These are phyloP conservation scores for Tympanuchus pallidicinctus DNA, from an alignment of 2,113 vertebrate genomes.

Conservation along the genomic window DNA sequence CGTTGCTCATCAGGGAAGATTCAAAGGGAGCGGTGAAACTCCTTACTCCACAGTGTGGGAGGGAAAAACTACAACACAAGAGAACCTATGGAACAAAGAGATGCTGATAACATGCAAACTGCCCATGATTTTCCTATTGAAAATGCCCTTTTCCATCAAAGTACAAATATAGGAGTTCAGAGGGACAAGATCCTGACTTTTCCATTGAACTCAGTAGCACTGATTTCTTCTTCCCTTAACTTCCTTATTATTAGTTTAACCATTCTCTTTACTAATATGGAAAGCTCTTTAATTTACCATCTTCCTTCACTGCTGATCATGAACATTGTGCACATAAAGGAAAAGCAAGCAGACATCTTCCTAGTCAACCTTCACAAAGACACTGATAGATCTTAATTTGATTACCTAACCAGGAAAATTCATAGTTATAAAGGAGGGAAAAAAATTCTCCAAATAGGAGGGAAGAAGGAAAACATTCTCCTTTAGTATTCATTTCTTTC, in stretches of 20 bases:
- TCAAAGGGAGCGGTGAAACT: background rate
- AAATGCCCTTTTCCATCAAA: background rate
- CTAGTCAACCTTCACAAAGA: background rate
- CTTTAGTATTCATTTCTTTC: background rate
- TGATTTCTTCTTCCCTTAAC: background rate
- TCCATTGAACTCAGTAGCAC: accelerated
- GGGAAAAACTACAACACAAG: background rate
- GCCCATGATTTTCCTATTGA: accelerated
- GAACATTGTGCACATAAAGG: background rate
- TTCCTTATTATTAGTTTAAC: background rate
- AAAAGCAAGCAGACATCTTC: background rate
- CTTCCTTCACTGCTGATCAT: background rate
- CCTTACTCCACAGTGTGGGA: background rate
- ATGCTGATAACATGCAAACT: background rate
- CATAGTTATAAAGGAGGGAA: accelerated
- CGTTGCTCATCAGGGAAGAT: background rate
- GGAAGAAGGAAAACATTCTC: background rate
- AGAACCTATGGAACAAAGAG: background rate
- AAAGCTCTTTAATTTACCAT: background rate
- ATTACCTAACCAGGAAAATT: background rate
- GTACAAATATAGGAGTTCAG: background rate
- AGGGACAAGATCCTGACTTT: background rate
- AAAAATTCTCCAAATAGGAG: background rate
- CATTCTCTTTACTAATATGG: background rate
- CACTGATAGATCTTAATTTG: background rate